Conservation (phyloP, 2,797 vertebrate genomes). For the Phalloptychus januarius region DNA sequence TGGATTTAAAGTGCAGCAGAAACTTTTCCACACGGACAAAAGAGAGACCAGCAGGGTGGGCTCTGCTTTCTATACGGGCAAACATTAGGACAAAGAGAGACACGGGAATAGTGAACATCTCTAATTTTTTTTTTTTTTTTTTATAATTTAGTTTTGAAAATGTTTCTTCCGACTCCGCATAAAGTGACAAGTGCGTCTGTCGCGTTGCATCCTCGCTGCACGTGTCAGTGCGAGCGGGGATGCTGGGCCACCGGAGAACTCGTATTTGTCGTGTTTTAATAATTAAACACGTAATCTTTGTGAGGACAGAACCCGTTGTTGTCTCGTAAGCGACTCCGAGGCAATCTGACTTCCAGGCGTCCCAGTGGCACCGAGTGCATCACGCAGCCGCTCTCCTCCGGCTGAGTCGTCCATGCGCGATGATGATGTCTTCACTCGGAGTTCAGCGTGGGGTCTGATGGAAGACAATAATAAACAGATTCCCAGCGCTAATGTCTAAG, state of each 20-base stretch:
- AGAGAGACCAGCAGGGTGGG: slow-evolving; percentile 20
- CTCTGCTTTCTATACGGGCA: slow-evolving; percentile 47
- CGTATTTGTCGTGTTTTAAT: slow-evolving; percentile 69
- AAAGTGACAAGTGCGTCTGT: slow-evolving; percentile 1
- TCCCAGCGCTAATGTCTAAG: neutral
- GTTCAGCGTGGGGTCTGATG: slow-evolving; percentile 12
- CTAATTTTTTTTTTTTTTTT: too few relatives aligned
- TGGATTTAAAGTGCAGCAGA: slow-evolving; percentile 20
- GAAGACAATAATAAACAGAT: slow-evolving; percentile 10
- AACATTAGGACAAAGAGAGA: slow-evolving; percentile 43
- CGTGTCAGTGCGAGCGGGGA: slow-evolving; percentile 24
- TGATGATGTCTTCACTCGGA: slow-evolving; percentile 55
- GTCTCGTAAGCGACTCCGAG: slow-evolving; percentile 56
- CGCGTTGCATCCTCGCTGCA: slow-evolving; percentile 41
- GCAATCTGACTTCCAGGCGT: slow-evolving; percentile 46
- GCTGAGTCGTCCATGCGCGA: slow-evolving; percentile 37
- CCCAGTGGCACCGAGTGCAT: slow-evolving; percentile 46
- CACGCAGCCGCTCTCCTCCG: slow-evolving; percentile 39
- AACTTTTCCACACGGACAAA: slow-evolving; percentile 26
- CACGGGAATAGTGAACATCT: neutral
- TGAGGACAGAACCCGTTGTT: slow-evolving; percentile 67
- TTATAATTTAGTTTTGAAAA: neutral
- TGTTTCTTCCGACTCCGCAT: neutral
- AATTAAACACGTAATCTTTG: slow-evolving; percentile 62
- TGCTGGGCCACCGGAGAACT: slow-evolving; percentile 32